Evolutionary conservation across 1,140 invertebrate genomes (phyloP), one percentile per base, ranked within the genome.

Genomic region (Lepeophtheirus salmonis): DNA sequence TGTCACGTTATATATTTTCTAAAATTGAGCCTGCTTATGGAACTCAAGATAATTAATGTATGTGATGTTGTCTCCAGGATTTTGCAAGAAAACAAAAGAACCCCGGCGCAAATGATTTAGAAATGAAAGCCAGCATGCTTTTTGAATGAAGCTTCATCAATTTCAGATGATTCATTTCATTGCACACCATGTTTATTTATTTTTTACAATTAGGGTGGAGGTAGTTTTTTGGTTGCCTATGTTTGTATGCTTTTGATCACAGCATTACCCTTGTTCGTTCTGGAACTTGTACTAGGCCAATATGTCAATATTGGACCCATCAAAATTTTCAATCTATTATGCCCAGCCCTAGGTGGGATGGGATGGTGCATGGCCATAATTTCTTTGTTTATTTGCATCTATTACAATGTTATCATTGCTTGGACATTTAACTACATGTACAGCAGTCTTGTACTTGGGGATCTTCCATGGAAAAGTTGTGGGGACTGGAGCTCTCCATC

Each of bases 401-500:
- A 84, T 68, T 88, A 87, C 70, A 87, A 86, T 66, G 76, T 85
- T n/a, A 84, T 88, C 63, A 85, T 87, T 63, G 84, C 81, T 49
- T 86, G 84, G 83, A 84, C 83, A 49, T 79, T 87, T 49, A 82
- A 83, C 69, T 88, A 87, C 69, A 81, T 88, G 75, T 79, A 80
- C 62, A 80, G 81, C 24, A 85, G 83, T 6, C 78, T 86, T 64
- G 30, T 41, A 41, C 73, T 73, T 30, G 77, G 69, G 58, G 76
- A 79, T 64, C 69, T 87, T 53, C 84, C 84, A 0, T 88, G 85
- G 85, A 78, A 82, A 66, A 79, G 79, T 62, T 87, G 84, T 63
- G 79, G 80, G 26, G 75, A 76, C 41, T 86, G 84, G 84, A 85
- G 83, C 66, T 83, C 80, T 1, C 63, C 58, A 14, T 61, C 63